Percentiles rank a stretch among this genome's conserved stretches.
Evolutionary conservation across 2,888 invertebrate genomes (phyloP).

Genomic region (Panopea generosa): DNA sequence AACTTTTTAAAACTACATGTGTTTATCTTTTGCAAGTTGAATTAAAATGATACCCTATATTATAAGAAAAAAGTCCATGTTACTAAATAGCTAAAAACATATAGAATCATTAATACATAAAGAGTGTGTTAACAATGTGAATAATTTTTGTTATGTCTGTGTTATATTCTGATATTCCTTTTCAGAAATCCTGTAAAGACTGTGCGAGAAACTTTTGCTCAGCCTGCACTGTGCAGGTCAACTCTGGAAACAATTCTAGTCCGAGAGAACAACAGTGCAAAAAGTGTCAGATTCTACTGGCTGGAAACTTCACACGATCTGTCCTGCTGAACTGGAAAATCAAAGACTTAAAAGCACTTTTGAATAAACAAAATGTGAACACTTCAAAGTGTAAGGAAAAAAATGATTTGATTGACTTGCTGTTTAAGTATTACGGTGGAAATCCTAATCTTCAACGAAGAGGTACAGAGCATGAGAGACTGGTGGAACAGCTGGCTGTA

Average conservation of each 20-base stretch:
- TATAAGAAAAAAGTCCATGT: too few relatives aligned
- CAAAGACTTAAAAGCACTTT: slow-evolving; percentile 81
- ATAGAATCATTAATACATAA: too few relatives aligned
- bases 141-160: too few relatives aligned
- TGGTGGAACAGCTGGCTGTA: slow-evolving; percentile 70
- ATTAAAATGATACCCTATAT: too few relatives aligned
- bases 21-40: too few relatives aligned
- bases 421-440: slow-evolving; percentile 71
- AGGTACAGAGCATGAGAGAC: slow-evolving; percentile 65
- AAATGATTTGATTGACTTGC: slow-evolving; percentile 81
- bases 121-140: too few relatives aligned
- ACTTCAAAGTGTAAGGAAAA: slow-evolving; percentile 82
- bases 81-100: too few relatives aligned
- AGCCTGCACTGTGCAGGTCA: slow-evolving; percentile 67
- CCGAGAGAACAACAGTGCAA: slow-evolving; percentile 73
- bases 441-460: slow-evolving; percentile 33
- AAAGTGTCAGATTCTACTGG: slow-evolving; percentile 77
- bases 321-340: slow-evolving; percentile 79
- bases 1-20: too few relatives aligned
- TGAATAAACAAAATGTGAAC: slow-evolving; percentile 76
- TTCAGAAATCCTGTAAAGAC: slow-evolving; percentile 80
- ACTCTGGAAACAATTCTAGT: slow-evolving; percentile 18
- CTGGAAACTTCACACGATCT: slow-evolving; percentile 77
- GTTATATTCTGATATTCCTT: slow-evolving; percentile 38
- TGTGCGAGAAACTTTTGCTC: slow-evolving; percentile 79